These are phyloP conservation scores for Acyrthosiphon pisum DNA, from an alignment of 1,140 invertebrate species.

Conservation along the genomic window DNA sequence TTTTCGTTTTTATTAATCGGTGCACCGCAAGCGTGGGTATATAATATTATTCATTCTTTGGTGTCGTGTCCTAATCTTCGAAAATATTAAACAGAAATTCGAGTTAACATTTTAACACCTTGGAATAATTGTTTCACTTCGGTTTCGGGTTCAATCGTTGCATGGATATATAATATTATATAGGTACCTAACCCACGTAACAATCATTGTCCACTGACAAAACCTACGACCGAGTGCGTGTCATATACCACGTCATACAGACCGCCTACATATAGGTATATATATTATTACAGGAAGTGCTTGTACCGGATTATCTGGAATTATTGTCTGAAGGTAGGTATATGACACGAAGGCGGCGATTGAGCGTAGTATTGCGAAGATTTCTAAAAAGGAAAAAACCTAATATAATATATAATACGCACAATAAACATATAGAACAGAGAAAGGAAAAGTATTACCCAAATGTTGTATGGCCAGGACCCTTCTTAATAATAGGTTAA, in stretches of 20 bases:
- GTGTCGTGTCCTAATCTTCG: neutral
- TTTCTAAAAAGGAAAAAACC: slow-evolving; percentile 17
- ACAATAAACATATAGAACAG: slow-evolving; percentile 16
- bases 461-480: slow-evolving; percentile 4
- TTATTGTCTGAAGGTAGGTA: neutral
- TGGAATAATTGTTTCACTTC: neutral
- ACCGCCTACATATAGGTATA: neutral
- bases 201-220: neutral
- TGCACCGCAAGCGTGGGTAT: neutral
- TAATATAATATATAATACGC: neutral
- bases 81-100: neutral
- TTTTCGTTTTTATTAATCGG: neutral
- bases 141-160: neutral
- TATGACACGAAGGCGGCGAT: neutral
- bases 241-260: neutral
- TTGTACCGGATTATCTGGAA: slow-evolving; percentile 43
- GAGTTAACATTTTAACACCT: slow-evolving; percentile 4
- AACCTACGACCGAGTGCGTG: neutral
- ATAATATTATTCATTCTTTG: neutral
- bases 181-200: neutral
- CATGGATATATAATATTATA: neutral
- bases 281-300: slow-evolving; percentile 42
- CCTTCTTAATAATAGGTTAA: slow-evolving; percentile 27
- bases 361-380: slow-evolving; percentile 23
- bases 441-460: slow-evolving; percentile 54